Evolutionary conservation across 2,888 invertebrate species (phyloP).

Genomic region (Callimorpha dominula): DNA sequence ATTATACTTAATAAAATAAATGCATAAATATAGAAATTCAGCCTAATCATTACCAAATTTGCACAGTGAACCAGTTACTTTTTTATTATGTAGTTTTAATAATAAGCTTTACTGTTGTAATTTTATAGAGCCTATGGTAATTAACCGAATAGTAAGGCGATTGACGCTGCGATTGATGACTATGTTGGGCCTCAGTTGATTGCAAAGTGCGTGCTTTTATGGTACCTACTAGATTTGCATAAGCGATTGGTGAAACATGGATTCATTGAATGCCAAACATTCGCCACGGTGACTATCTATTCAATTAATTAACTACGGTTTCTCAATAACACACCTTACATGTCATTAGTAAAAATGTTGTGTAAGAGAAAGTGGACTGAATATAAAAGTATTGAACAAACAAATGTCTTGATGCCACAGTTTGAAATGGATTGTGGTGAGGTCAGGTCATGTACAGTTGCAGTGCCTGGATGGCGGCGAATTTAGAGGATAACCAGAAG

Average conservation of each 20-base stretch:
- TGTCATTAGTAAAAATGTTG: not conserved
- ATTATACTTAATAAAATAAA: too few relatives aligned
- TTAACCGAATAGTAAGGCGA: not conserved
- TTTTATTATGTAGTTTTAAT: not conserved
- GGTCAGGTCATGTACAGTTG: not conserved
- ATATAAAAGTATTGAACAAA: not conserved
- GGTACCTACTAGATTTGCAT: conserved; percentile 23
- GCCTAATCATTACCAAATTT: too few relatives aligned
- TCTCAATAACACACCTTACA: conserved; percentile 14
- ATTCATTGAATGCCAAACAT: conserved; percentile 27
- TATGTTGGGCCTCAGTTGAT: conserved; percentile 1
- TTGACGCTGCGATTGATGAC: not conserved
- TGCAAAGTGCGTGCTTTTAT: conserved; percentile 1
- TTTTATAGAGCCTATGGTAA: not conserved
- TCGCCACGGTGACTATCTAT: conserved; percentile 19
- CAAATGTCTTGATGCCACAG: not conserved
- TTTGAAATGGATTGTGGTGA: not conserved
- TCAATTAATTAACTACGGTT: conserved; percentile 38
- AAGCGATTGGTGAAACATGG: conserved; percentile 16
- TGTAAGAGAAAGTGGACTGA: not conserved
- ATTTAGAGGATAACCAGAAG: too few relatives aligned
- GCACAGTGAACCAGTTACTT: not conserved
- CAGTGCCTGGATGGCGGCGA: too few relatives aligned
- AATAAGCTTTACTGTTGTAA: not conserved
- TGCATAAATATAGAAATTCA: too few relatives aligned